Evolutionary conservation across 2,888 invertebrate genomes (phyloP), one percentile per base, ranked within the genome.

Genomic region (Zaprionus lineosus): DNA sequence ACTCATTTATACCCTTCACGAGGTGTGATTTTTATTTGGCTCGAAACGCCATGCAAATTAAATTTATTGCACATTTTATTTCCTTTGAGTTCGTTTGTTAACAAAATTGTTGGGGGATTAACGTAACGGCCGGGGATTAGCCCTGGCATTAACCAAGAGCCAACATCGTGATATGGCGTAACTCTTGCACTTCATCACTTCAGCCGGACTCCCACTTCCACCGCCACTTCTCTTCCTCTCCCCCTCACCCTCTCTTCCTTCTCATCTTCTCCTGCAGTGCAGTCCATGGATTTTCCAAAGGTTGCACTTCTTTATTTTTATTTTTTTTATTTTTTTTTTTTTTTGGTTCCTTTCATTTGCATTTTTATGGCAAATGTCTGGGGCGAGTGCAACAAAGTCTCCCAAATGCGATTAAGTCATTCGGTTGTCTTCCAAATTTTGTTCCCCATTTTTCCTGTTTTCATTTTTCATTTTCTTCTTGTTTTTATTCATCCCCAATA

Each of bases 1-100:
- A 58, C 55, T 69, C 59, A 69, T 69, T 64, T 34, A 57, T 56
- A 57, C 69, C 51, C 64, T 64, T 69, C 64, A 63, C 40, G 46
- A 60, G 61, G 66, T 73, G 69, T 73, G 66, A 65, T 64, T 73
- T 63, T 73, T 60, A 56, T 63, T 68, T 61, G 39, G 55, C 60
- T 65, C 39, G 57, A 31, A 29, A 40, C 61, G 58, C 66, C 65
- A 63, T 62, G 77, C 55, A 77, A 84, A 84, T 77, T 63, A 87
- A 88, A 88, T 88, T 88, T 88, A 88, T 88, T 83, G 84, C 87
- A 76, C 86, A 77, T 88, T 87, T 88, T 88, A 88, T 87, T 88
- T 87, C 79, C 81, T 83, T 86, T 86, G 86, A 87, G 87, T 87
- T 84, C 73, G 78, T 76, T 77, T 84, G 83, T 79, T 82, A 82